These are phyloP conservation scores for Tetranychus urticae DNA, from an alignment of 1,140 invertebrate species.

Conservation along the genomic window DNA sequence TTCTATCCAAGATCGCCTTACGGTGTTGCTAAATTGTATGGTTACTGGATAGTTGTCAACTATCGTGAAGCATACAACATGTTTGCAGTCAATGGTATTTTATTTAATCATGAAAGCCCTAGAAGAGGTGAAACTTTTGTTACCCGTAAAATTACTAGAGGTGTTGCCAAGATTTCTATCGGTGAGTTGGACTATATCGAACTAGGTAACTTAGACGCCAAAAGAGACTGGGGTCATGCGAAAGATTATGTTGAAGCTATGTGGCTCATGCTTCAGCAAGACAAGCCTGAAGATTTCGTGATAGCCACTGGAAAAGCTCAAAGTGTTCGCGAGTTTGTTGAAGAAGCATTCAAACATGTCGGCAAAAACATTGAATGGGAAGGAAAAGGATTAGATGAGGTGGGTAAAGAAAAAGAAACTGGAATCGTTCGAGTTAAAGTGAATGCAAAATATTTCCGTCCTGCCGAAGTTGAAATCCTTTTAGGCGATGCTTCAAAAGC, in stretches of 20 bases:
- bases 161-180: slow-evolving; percentile 81
- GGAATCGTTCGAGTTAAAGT: slow-evolving; percentile 61
- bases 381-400: slow-evolving; percentile 57
- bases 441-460: slow-evolving; percentile 84
- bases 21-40: slow-evolving; percentile 93
- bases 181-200: slow-evolving; percentile 66
- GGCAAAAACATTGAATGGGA: slow-evolving; percentile 41
- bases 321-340: slow-evolving; percentile 89
- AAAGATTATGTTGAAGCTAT: slow-evolving; percentile 97
- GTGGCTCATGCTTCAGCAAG: slow-evolving; percentile 98
- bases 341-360: slow-evolving; percentile 60
- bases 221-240: slow-evolving; percentile 97
- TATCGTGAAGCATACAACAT: slow-evolving; percentile 94
- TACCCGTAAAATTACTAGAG: slow-evolving; percentile 89
- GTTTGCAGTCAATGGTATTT: slow-evolving; percentile 92
- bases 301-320: slow-evolving; percentile 86
- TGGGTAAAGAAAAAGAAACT: slow-evolving; percentile 57
- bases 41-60: slow-evolving; percentile 95
- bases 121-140: slow-evolving; percentile 92
- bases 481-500: slow-evolving; percentile 79
- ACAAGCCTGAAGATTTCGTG: slow-evolving; percentile 80
- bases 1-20: slow-evolving; percentile 99
- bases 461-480: slow-evolving; percentile 85
- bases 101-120: slow-evolving; percentile 98
- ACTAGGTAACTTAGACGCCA: slow-evolving; percentile 83